A percentile compares a stretch with the other conserved stretches of the same genome.
phyloP scores from a whole-genome alignment of 2,113 vertebrate genomes.

The Protobothrops flavoviridis region DNA sequence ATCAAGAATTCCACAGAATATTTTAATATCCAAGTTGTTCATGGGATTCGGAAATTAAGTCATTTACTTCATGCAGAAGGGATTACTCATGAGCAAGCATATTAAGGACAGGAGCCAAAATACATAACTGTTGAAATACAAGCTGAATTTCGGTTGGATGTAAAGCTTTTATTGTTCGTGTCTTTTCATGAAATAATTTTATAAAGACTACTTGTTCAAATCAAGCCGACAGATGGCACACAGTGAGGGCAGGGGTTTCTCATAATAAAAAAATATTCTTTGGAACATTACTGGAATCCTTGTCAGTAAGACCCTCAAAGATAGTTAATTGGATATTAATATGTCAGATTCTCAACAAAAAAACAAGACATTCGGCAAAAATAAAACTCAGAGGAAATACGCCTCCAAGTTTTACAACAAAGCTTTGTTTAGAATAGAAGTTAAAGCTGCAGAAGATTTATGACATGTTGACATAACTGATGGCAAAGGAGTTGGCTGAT shows the following conservation, averaged over 20 bases:
- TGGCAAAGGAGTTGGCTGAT: slow-evolving; percentile 73
- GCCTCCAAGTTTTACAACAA: slow-evolving; percentile 67
- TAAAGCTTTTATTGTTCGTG: slow-evolving; percentile 50
- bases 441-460: slow-evolving; percentile 72
- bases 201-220: slow-evolving; percentile 65
- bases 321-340: slow-evolving; percentile 72
- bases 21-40: background rate
- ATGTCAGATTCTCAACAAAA: slow-evolving; percentile 72
- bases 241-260: slow-evolving; percentile 36
- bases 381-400: slow-evolving; percentile 65
- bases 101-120: background rate
- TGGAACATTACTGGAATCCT: slow-evolving; percentile 59
- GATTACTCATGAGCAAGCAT: background rate
- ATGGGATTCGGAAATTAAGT: background rate
- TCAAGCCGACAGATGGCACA: slow-evolving; percentile 54
- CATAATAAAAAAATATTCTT: slow-evolving; percentile 40
- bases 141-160: slow-evolving; percentile 22
- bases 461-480: slow-evolving; percentile 82
- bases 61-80: background rate
- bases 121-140: slow-evolving; percentile 38
- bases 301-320: slow-evolving; percentile 66
- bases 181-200: slow-evolving; percentile 16
- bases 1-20: background rate
- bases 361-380: slow-evolving; percentile 72
- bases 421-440: slow-evolving; percentile 72